Conservation (phyloP, 2,888 invertebrate species). For the Scrobipalpa costella region DNA sequence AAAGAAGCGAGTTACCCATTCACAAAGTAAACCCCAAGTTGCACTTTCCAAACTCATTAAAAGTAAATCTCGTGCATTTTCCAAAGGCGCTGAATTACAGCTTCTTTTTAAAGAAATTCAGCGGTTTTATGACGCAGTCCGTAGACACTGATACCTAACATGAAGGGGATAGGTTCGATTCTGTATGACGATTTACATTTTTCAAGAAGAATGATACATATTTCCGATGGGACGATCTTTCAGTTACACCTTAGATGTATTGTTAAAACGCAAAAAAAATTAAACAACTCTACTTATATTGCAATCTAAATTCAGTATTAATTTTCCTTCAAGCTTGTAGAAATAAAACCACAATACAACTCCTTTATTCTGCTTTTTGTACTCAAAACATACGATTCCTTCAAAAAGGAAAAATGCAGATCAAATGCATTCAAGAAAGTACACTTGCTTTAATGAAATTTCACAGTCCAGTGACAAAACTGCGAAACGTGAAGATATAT, state of each 20-base stretch:
- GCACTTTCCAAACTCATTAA: conserved; percentile 78
- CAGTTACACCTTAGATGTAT: neutral
- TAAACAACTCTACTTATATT: too few relatives aligned
- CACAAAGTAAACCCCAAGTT: conserved; percentile 73
- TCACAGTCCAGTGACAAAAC: neutral
- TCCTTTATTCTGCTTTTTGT: too few relatives aligned
- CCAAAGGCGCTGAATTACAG: conserved; percentile 76
- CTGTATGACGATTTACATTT: neutral
- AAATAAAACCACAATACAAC: too few relatives aligned
- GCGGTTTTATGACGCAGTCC: neutral
- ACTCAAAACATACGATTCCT: too few relatives aligned
- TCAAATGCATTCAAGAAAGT: too few relatives aligned
- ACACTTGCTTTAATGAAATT: neutral
- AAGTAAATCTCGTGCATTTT: conserved; percentile 78
- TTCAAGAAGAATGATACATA: too few relatives aligned
- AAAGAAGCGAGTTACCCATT: conserved; percentile 53
- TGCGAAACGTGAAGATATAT: conserved; percentile 8
- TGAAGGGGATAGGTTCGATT: neutral
- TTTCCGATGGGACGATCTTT: neutral
- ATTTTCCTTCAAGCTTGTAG: too few relatives aligned
- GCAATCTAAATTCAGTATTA: neutral
- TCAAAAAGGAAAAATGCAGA: too few relatives aligned
- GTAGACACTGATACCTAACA: neutral
- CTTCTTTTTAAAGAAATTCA: conserved; percentile 58
- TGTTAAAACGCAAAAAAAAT: neutral